phyloP scores from a whole-genome alignment of 1,140 invertebrate genomes.

The Littorina saxatilis region DNA sequence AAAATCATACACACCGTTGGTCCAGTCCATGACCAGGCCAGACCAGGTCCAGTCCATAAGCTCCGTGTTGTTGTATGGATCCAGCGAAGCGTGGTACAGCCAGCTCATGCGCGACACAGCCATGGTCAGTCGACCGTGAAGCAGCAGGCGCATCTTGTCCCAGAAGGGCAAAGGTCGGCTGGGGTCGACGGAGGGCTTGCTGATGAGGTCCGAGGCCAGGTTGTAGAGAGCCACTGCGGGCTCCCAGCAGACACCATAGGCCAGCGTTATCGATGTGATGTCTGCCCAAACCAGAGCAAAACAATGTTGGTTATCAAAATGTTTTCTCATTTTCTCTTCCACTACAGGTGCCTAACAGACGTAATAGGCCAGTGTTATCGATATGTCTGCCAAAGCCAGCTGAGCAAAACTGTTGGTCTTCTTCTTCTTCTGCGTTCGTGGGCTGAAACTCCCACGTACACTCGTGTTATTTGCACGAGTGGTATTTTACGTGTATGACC shows the following conservation, averaged over 20 bases:
- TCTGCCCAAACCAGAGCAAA: slow-evolving; percentile 58
- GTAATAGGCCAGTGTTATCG: too few species aligned
- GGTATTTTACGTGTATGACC: too few species aligned
- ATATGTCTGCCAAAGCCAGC: too few species aligned
- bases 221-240: slow-evolving; percentile 97
- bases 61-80: slow-evolving; percentile 99
- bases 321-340: too few species aligned
- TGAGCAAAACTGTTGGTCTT: too few species aligned
- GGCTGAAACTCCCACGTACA: too few species aligned
- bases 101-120: slow-evolving; percentile 91
- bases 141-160: slow-evolving; percentile 95
- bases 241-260: slow-evolving; percentile 99
- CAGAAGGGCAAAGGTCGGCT: slow-evolving; percentile 94
- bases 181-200: slow-evolving; percentile 94
- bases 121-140: slow-evolving; percentile 94
- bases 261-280: slow-evolving; percentile 82
- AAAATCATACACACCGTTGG: slow-evolving; percentile 87
- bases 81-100: slow-evolving; percentile 93
- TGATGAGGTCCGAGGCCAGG: slow-evolving; percentile 85
- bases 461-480: too few species aligned
- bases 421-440: too few species aligned
- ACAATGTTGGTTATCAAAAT: too few species aligned
- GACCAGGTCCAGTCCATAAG: slow-evolving; percentile 98
- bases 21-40: slow-evolving; percentile 95
- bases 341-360: too few species aligned